Conservation (phyloP, 2,113 vertebrate species). For the Sula dactylatra region DNA sequence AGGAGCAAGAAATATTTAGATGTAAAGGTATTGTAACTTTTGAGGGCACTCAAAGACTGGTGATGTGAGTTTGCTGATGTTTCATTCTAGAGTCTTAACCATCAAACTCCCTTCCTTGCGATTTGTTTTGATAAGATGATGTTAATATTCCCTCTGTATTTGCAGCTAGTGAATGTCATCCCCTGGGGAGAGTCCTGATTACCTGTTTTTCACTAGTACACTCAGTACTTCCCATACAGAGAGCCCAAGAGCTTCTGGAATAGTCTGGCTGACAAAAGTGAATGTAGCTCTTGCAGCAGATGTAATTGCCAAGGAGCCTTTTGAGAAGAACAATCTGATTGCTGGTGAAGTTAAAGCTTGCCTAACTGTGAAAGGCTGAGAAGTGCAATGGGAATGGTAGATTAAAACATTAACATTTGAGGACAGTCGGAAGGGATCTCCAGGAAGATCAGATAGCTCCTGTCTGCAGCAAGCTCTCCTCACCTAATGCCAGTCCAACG, state of each 20-base stretch:
- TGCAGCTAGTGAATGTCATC: neutral
- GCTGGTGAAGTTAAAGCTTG: constrained; percentile 10
- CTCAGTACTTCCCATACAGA: neutral
- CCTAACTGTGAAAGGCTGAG: neutral
- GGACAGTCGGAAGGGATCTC: neutral
- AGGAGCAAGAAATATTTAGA: neutral
- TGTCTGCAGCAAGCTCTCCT: neutral
- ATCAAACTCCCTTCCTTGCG: neutral
- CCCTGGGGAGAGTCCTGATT: neutral
- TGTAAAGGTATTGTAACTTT: neutral
- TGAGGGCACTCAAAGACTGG: neutral
- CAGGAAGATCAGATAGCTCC: neutral
- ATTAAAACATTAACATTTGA: neutral
- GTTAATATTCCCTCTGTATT: neutral
- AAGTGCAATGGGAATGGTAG: neutral
- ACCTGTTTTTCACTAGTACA: neutral
- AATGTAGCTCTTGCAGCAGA: neutral
- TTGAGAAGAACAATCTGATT: neutral
- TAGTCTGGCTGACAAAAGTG: neutral
- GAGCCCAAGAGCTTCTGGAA: neutral
- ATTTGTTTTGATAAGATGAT: neutral
- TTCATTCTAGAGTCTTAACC: neutral
- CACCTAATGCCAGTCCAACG: neutral
- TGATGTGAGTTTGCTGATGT: neutral
- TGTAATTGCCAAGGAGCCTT: neutral